Evolutionary conservation across 1,140 invertebrate genomes (phyloP).

Genomic region (Ceratosolen solmsi): DNA sequence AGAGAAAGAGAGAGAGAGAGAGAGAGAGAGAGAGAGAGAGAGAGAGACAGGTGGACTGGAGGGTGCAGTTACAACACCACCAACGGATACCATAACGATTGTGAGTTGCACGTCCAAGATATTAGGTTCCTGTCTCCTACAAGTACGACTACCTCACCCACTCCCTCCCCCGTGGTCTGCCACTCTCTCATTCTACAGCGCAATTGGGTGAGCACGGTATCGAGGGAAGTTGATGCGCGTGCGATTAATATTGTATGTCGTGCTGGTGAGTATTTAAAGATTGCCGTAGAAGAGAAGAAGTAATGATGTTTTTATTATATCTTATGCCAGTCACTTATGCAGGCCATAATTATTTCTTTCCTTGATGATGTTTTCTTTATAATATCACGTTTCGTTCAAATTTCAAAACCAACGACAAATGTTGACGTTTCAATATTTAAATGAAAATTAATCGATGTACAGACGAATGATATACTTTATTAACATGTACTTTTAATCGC

Average conservation of each 20-base stretch:
- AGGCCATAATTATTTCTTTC: too few species aligned
- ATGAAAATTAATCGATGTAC: too few species aligned
- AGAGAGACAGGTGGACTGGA: slow-evolving; percentile 18
- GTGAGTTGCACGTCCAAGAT: background rate
- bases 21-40: too few species aligned
- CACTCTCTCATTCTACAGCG: background rate
- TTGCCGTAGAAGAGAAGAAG: background rate
- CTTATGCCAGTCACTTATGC: too few species aligned
- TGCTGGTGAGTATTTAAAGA: background rate
- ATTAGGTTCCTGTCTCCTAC: too few species aligned
- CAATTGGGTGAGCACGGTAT: background rate
- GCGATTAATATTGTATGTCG: background rate
- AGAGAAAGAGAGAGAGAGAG: too few species aligned
- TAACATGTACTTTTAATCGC: too few species aligned
- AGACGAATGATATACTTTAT: too few species aligned
- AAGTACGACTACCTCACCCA: background rate
- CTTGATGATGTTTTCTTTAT: too few species aligned
- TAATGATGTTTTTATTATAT: background rate
- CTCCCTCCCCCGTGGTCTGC: background rate
- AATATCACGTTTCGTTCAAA: too few species aligned
- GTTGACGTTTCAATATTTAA: too few species aligned
- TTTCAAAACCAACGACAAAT: too few species aligned
- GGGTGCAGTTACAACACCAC: background rate
- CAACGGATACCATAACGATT: background rate
- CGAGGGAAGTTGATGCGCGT: background rate